Base-by-base conservation (phyloP, 2,888 invertebrate genomes). In the Timema cristinae region DNA sequence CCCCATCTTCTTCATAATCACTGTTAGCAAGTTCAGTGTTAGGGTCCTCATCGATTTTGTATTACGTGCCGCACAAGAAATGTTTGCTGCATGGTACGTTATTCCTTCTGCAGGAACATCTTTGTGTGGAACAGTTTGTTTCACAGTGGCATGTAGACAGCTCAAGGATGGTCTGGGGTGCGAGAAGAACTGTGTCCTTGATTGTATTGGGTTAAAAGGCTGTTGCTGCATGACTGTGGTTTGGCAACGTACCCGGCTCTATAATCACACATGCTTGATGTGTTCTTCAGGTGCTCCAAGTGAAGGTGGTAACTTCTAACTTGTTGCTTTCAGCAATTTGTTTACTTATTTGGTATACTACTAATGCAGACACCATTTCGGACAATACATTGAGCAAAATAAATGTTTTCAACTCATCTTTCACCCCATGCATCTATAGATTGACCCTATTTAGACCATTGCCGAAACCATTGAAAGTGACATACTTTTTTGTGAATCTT, bases 321-420 rank as follows among this genome's bases (percentile, higher is more conserved):
- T 59, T n/a, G n/a, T 59, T 59, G 59, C 59, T n/a, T 59, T 59
- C 59, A 59, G 59, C 13, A n/a, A 59, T 13, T 59, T n/a, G 59
- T 59, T 59, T 59, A n/a, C 13, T 16, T 6, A 59, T 32, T 32
- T 32, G 32, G 32, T 32, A 32, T 32, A 32, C 32, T 2, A 32
- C 6, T 59, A 59, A 59, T 59, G 15, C 59, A 59, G 15, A 56
- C 15, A 5, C 9, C 15, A 15, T 59, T 59, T 59, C n/a, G n/a
- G 59, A 59, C 59, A 59, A 32, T n/a, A 59, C 15, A n/a, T n/a
- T n/a, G n/a, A 11, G 59, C 59, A 59, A 59, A 59, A 32, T 32
- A 5, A 59, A 59, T n/a, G 10, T 59, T 59, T 59, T 32, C 59
- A n/a, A 0, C 6, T 59, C 59, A 13, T 59, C 59, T 59, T 59